Percentiles rank a stretch among this genome's conserved stretches.
Evolutionary conservation across 2,888 invertebrate species (phyloP).

Genomic region (Ectemnius cavifrons): DNA sequence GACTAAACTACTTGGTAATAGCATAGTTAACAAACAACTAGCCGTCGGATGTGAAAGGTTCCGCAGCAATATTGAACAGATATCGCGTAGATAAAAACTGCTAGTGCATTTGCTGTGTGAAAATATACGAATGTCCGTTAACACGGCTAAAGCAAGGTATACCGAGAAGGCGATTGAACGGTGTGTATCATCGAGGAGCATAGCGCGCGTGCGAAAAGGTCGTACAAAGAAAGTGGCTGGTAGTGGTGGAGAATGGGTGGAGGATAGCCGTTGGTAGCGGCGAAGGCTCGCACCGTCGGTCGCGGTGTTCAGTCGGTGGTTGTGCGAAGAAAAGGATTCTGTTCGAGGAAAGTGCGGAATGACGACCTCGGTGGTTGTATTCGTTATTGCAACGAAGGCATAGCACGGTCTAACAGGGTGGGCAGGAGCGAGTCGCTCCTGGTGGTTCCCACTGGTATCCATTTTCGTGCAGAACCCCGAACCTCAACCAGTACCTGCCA

Average conservation of each 20-base stretch:
- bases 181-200: constrained; percentile 36
- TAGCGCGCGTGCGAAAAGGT: constrained; percentile 50
- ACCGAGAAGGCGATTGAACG: constrained; percentile 27
- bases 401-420: constrained; percentile 46
- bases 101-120: too few relatives aligned
- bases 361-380: constrained; percentile 25
- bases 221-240: constrained; percentile 15
- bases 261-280: constrained; percentile 21
- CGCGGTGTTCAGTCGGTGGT: constrained; percentile 59
- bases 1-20: too few relatives aligned
- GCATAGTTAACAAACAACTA: too few relatives aligned
- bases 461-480: constrained; percentile 23
- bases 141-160: too few relatives aligned
- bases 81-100: too few relatives aligned
- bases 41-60: too few relatives aligned
- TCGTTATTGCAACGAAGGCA: constrained; percentile 53
- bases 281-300: constrained; percentile 34
- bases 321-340: constrained; percentile 53
- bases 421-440: constrained; percentile 35
- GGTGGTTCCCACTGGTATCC: constrained; percentile 21
- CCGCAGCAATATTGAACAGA: not conserved
- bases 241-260: constrained; percentile 29
- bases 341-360: constrained; percentile 43
- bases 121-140: too few relatives aligned
- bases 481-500: constrained; percentile 3